These are phyloP conservation scores for Rhombomys opimus DNA, from an alignment of 2,113 vertebrate genomes.

Conservation along the genomic window DNA sequence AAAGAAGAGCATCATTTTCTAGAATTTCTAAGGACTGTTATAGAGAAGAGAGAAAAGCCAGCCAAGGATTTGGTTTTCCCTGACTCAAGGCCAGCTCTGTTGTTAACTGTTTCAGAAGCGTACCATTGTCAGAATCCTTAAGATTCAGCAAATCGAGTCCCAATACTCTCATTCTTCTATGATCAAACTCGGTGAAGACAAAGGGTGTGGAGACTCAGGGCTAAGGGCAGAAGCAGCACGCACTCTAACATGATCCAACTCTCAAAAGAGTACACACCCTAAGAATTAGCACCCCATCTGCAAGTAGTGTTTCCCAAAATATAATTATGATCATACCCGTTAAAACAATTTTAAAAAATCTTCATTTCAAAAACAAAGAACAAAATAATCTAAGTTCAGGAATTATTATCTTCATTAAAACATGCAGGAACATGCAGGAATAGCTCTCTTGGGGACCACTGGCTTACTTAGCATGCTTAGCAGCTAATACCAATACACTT, in stretches of 20 bases:
- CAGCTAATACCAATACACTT: background rate
- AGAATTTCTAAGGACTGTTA: background rate
- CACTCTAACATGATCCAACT: background rate
- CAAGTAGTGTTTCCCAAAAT: conserved; percentile 20
- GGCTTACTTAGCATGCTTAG: background rate
- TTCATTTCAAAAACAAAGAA: conserved; percentile 48
- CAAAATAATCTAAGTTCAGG: background rate
- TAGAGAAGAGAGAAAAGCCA: background rate
- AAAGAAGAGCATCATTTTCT: background rate
- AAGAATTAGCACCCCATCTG: background rate
- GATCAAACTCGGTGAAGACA: conserved; percentile 6
- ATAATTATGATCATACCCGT: background rate
- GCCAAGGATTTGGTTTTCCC: background rate
- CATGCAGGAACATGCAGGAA: background rate
- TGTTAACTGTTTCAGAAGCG: conserved; percentile 13
- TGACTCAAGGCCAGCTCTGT: background rate
- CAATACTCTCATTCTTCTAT: background rate
- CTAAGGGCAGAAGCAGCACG: background rate
- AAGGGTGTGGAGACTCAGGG: background rate
- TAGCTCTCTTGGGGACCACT: background rate
- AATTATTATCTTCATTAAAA: conserved; percentile 34
- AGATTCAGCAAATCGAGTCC: background rate
- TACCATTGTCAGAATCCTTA: background rate
- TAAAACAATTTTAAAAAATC: background rate
- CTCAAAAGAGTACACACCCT: background rate